phyloP scores from a whole-genome alignment of 2,797 vertebrate genomes.

The Garrulus glandarius region DNA sequence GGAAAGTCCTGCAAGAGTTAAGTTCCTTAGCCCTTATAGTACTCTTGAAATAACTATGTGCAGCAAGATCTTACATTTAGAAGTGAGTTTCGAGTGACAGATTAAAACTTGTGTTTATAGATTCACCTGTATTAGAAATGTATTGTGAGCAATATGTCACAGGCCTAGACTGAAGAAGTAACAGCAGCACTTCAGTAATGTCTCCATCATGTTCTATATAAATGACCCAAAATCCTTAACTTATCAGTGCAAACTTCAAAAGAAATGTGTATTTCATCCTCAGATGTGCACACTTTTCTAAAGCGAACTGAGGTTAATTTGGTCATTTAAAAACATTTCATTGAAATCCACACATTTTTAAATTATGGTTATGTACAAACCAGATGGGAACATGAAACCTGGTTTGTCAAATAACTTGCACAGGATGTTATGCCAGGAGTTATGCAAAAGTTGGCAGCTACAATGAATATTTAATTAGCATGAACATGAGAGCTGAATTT shows the following conservation, averaged over 20 bases:
- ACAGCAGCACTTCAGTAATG: accelerated
- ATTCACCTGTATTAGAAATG: not conserved
- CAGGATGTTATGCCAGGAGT: not conserved
- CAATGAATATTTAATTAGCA: not conserved
- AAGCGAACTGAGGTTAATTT: not conserved
- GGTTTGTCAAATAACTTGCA: conserved; percentile 20
- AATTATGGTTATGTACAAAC: not conserved
- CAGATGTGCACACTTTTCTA: not conserved
- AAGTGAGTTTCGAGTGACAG: not conserved
- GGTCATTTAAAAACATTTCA: not conserved
- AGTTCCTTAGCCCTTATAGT: not conserved
- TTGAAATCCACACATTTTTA: not conserved
- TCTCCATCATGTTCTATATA: not conserved
- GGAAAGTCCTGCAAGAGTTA: not conserved
- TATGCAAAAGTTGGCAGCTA: not conserved
- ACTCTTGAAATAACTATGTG: not conserved
- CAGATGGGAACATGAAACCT: not conserved
- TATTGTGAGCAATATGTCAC: not conserved
- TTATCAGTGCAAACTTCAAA: not conserved
- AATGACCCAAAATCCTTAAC: not conserved
- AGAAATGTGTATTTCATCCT: not conserved
- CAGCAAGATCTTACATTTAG: not conserved
- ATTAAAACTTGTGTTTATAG: not conserved
- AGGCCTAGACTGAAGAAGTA: not conserved
- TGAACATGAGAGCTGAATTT: not conserved